Percentiles rank a stretch among this genome's conserved stretches.
Conservation (phyloP, 2,113 vertebrate genomes). For the Montifringilla adamsi region DNA sequence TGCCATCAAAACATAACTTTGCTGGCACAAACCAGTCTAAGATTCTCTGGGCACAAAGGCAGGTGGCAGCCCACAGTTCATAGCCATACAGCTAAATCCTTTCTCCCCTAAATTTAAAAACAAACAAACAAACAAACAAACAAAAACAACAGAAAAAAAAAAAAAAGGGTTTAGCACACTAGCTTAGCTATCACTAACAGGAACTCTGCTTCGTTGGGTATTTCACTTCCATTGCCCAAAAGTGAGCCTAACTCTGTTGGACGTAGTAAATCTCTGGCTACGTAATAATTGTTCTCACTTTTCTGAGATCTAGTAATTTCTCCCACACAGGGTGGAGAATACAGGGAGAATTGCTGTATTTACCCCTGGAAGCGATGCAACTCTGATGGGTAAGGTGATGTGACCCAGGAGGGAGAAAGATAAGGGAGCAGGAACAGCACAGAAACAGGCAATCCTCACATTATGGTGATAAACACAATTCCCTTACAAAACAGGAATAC, state of each 20-base stretch:
- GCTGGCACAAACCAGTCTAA: neutral
- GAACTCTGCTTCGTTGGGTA: neutral
- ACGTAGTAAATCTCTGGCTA: accelerated
- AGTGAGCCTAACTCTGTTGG: neutral
- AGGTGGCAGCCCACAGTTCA: neutral
- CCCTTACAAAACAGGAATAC: neutral
- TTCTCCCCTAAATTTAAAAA: neutral
- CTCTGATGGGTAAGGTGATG: neutral
- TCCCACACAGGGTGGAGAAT: neutral
- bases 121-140: too few relatives aligned
- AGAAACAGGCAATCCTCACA: accelerated
- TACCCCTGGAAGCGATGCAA: neutral
- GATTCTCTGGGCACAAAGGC: neutral
- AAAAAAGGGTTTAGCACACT: accelerated
- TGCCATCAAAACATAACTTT: neutral
- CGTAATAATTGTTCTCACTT: neutral
- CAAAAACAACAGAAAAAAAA: too few relatives aligned
- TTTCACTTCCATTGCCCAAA: neutral
- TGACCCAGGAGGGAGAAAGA: neutral
- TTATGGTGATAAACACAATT: neutral
- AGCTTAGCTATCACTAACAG: accelerated
- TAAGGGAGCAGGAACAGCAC: neutral
- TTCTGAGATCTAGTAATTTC: neutral
- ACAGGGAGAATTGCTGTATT: neutral
- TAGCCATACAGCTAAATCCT: neutral